phyloP scores from a whole-genome alignment of 1,140 invertebrate genomes.

The Drosophila quadrilineata region DNA sequence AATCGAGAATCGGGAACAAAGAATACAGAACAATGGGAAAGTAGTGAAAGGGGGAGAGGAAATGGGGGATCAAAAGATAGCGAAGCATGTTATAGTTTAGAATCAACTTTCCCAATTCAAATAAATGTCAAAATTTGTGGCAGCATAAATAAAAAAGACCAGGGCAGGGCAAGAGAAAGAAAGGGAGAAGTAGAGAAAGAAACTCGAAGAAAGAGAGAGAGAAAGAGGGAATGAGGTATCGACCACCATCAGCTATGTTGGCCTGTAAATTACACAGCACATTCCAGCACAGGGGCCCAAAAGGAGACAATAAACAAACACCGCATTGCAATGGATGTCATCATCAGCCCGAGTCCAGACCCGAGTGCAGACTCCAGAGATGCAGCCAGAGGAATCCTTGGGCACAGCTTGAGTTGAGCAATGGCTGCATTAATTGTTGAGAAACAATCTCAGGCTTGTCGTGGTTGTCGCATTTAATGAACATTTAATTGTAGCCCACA shows the following conservation, averaged over 20 bases:
- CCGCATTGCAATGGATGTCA: conserved; percentile 64
- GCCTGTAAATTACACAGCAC: conserved; percentile 66
- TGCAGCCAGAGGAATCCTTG: neutral
- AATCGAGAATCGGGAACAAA: conserved; percentile 4
- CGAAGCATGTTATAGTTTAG: conserved; percentile 36
- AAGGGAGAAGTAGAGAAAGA: neutral
- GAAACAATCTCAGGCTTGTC: conserved; percentile 49
- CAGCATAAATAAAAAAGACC: conserved; percentile 56
- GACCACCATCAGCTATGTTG: conserved; percentile 40
- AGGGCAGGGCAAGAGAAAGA: no score
- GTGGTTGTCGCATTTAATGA: conserved; percentile 66
- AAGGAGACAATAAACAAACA: conserved; percentile 11
- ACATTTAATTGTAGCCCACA: conserved; percentile 68
- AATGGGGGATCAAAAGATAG: conserved; percentile 26
- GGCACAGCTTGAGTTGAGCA: neutral
- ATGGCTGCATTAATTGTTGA: conserved; percentile 53
- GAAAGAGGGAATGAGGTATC: no score
- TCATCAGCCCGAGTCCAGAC: conserved; percentile 39
- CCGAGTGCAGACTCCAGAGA: conserved; percentile 1
- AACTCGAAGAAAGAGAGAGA: neutral
- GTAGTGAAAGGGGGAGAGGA: conserved; percentile 21
- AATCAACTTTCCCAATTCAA: conserved; percentile 13
- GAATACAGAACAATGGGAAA: conserved; percentile 43
- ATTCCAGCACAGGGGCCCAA: conserved; percentile 29
- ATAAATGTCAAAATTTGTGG: conserved; percentile 69